Base-by-base conservation (phyloP, 1,140 invertebrate species). In the Drosophila pruinosa region DNA sequence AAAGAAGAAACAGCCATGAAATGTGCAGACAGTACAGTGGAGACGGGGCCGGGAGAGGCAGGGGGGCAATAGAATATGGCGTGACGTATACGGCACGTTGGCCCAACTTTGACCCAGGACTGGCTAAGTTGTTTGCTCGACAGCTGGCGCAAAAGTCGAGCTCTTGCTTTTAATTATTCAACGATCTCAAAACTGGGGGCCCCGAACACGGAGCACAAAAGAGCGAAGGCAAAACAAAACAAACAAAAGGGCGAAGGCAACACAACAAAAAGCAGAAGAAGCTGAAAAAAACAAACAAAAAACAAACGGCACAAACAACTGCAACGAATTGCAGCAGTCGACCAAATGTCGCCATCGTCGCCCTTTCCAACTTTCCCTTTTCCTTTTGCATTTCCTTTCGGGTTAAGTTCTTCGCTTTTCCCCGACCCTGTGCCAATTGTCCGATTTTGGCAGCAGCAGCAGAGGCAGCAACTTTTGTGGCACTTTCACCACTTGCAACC, bases 81-180 rank as follows among this genome's bases (percentile, higher is more conserved):
- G 61, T 72, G 73, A 59, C 78, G 73, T 74, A 72, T 57, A 71
- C 61, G 34, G 1, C 53, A 47, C 26, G 38, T 72, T 72, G 53
- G 74, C 64, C 79, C 75, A 81, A 86, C 81, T 85, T 86, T 86
- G 81, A 86, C 80, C 77, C 81, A 80, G 73, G 73, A 61, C 73
- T 74, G 57, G 81, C 77, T 75, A 86, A 85, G 80, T 77, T 86
- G 77, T 81, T 85, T 86, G 73, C 73, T 59, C 65, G 77, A 88
- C 82, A 88, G 73, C 69, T 85, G 77, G 77, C 65, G 57, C 77
- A 64, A 77, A 81, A 88, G 77, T 85, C 75, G 73, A 59, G 72
- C 81, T 63, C 43, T 72, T 56, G 47, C 50, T 78, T 85, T 86
- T 88, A 86, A 86, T 86, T 88, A 86, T 86, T 86, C 77, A 81